These are phyloP conservation scores for Dendrocopos noguchii DNA, from an alignment of 2,113 vertebrate species.

Conservation along the genomic window DNA sequence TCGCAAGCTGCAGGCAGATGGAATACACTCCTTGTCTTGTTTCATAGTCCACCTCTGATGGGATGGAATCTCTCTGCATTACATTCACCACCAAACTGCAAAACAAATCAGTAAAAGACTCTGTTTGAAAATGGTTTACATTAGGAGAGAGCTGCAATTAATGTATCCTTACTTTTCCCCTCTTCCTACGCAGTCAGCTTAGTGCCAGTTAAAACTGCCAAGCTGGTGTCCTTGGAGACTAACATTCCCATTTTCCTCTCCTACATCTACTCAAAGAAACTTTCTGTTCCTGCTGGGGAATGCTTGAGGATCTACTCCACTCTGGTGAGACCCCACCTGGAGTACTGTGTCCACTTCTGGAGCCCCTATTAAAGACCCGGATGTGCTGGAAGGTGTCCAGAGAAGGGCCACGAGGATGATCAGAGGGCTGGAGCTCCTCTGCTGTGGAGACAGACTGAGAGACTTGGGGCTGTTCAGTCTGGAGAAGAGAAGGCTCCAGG, in stretches of 20 bases:
- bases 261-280: neutral
- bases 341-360: too few species aligned
- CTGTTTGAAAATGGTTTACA: neutral
- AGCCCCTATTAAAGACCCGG: too few species aligned
- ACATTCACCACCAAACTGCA: constrained; percentile 97
- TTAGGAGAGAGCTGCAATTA: neutral
- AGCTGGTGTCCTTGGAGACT: neutral
- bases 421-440: too few species aligned
- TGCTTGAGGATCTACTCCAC: neutral
- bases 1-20: constrained; percentile 96
- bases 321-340: too few species aligned
- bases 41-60: constrained; percentile 97
- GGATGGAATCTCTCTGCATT: constrained; percentile 98
- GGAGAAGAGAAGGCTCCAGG: too few species aligned
- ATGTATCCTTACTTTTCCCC: neutral
- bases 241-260: neutral
- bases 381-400: too few species aligned
- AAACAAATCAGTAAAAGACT: constrained; percentile 36
- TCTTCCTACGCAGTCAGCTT: neutral
- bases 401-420: too few species aligned
- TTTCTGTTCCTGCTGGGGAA: neutral
- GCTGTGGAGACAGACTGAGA: too few species aligned
- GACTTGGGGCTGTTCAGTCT: too few species aligned
- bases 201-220: neutral
- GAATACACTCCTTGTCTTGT: constrained; percentile 98